Evolutionary conservation across 2,113 vertebrate species (phyloP).

Genomic region (Centropus bengalensis): DNA sequence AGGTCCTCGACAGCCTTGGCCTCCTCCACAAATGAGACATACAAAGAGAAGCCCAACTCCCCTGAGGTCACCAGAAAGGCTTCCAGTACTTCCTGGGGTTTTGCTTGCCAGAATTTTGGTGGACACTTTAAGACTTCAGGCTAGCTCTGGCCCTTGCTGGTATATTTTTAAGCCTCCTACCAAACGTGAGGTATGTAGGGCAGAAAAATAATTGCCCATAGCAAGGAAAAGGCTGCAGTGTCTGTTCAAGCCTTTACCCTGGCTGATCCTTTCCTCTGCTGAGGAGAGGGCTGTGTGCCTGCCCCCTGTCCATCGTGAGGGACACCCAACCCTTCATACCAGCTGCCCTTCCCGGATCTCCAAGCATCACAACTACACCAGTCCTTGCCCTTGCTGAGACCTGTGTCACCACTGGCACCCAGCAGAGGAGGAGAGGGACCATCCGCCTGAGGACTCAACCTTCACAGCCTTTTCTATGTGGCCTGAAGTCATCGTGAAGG

Average conservation of each 20-base stretch:
- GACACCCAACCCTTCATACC: not conserved
- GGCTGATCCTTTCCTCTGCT: not conserved
- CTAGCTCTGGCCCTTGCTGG: not conserved
- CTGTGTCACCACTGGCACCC: rapidly evolving
- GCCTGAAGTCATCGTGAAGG: rapidly evolving
- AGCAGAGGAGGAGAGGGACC: rapidly evolving
- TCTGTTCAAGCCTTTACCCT: not conserved
- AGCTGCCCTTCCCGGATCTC: not conserved
- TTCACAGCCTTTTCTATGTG: not conserved
- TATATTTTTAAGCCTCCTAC: not conserved
- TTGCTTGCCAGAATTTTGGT: not conserved
- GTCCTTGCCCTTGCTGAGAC: rapidly evolving
- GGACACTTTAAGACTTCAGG: not conserved
- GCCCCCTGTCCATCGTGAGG: rapidly evolving
- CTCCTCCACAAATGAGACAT: not conserved
- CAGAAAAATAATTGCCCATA: too few relatives aligned
- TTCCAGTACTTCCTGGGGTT: not conserved
- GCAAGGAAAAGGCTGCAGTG: not conserved
- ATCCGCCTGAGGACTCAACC: rapidly evolving
- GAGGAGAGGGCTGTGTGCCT: not conserved
- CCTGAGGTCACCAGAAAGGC: not conserved
- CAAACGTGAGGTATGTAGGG: not conserved
- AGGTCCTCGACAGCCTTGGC: not conserved
- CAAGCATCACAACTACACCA: rapidly evolving
- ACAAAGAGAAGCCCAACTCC: not conserved